Percentiles rank a stretch among this genome's conserved stretches.
phyloP scores from a whole-genome alignment of 2,797 vertebrate species.

The Falco berigora region DNA sequence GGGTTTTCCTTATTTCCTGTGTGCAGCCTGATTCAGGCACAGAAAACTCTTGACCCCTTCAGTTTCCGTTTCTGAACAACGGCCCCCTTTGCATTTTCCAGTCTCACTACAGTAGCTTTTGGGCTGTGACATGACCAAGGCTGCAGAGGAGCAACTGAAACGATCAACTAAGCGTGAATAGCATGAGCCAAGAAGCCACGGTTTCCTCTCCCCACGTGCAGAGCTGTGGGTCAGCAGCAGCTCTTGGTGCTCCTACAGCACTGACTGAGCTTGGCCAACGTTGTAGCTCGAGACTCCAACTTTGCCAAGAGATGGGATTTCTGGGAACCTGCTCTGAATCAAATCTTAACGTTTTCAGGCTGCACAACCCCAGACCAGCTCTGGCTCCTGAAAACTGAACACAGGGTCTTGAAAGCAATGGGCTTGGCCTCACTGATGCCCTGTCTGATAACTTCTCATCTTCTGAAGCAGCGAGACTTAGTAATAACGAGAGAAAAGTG shows the following conservation, averaged over 20 bases:
- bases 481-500: neutral
- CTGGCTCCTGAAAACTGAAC: neutral
- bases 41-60: neutral
- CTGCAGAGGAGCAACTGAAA: neutral
- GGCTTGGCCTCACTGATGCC: neutral
- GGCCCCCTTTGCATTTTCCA: neutral
- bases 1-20: neutral
- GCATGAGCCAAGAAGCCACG: neutral
- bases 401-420: neutral
- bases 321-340: neutral
- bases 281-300: neutral
- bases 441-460: neutral
- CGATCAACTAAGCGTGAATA: neutral
- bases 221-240: neutral
- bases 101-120: neutral
- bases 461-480: neutral
- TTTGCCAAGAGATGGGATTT: neutral
- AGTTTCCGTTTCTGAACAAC: fast-evolving
- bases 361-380: neutral
- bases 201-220: neutral
- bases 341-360: neutral
- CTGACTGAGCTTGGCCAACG: neutral
- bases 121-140: neutral
- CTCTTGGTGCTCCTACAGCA: neutral
- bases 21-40: neutral